These are phyloP conservation scores for Erinaceus europaeus DNA, from an alignment of 2,113 vertebrate species.

Conservation along the genomic window DNA sequence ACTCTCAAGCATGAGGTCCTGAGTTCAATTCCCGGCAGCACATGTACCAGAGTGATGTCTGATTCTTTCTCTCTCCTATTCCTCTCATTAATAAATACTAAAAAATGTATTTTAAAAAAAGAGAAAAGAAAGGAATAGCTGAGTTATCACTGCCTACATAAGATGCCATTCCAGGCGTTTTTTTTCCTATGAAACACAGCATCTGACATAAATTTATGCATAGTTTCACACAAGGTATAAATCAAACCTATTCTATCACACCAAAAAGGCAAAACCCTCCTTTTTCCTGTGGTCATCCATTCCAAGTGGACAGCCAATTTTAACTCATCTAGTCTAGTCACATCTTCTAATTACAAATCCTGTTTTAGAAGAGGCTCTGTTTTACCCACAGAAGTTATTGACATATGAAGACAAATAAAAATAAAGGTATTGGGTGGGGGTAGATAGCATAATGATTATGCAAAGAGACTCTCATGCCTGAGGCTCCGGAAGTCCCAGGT, in stretches of 20 bases:
- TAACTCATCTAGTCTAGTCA: background rate
- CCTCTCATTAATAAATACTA: no score
- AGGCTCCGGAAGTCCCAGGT: no score
- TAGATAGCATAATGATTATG: no score
- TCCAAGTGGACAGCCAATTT: background rate
- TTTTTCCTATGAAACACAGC: background rate
- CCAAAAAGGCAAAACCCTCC: background rate
- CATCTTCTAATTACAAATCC: slow-evolving; percentile 20
- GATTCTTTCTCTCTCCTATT: no score
- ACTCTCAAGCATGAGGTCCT: no score
- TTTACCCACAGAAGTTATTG: slow-evolving; percentile 32
- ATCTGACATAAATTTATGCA: background rate
- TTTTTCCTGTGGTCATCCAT: background rate
- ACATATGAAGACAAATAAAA: background rate
- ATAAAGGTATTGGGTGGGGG: no score
- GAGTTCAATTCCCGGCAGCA: no score
- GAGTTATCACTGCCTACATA: background rate
- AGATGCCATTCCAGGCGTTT: background rate
- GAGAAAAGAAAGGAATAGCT: background rate
- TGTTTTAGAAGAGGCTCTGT: background rate
- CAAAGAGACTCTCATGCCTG: no score
- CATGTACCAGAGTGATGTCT: no score
- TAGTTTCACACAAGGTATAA: background rate
- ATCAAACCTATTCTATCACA: background rate
- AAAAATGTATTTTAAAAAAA: no score